Base-by-base conservation (phyloP, 2,888 invertebrate genomes). In the Cyrtodaria siliqua region DNA sequence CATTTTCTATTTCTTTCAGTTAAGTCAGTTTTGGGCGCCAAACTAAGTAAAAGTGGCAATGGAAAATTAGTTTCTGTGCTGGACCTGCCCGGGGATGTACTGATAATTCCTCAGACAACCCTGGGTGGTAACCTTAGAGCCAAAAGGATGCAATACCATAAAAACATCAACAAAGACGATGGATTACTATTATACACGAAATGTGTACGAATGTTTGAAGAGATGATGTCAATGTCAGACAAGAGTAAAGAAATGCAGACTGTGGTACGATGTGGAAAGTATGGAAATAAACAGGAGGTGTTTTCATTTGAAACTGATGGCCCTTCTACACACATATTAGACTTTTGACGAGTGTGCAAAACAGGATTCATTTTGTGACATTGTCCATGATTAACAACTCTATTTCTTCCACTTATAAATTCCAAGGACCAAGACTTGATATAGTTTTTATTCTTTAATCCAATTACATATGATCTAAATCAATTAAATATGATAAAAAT, bases 71-170 rank as follows among this genome's bases (percentile, higher is more conserved):
- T 90, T 0, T 91, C 92, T 0, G 79, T 93, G 16, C 64, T 89
- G 40, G 92, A 93, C 24, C 82, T 93, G 2, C 91, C 93, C 2
- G 93, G 93, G n/a, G 93, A 93, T 74, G 79, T 94, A 14, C 88
- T 94, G 0, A 90, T 94, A 26, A 89, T 94, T 66, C 94, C 94
- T 2, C 94, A 94, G 77, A 93, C 93, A 0, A 93, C 93, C 1
- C 86, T 94, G 2, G 93, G 93, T 12, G 94, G 94, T 2, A 90
- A 88, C 56, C 64, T 92, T 8, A 94, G 93, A 86, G 93, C 93
- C 6, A 93, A 92, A 68, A 67, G 80, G 4, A 89, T 93, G 85
- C 94, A 94, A 87, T 94, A 94, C 79, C 94, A 94, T 82, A 87
- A 82, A 56, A 92, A 93, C 71, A 91, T 93, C n/a, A 89, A 88